Evolutionary conservation across 2,888 invertebrate genomes (phyloP).

Genomic region (Drosophila buzzatii): DNA sequence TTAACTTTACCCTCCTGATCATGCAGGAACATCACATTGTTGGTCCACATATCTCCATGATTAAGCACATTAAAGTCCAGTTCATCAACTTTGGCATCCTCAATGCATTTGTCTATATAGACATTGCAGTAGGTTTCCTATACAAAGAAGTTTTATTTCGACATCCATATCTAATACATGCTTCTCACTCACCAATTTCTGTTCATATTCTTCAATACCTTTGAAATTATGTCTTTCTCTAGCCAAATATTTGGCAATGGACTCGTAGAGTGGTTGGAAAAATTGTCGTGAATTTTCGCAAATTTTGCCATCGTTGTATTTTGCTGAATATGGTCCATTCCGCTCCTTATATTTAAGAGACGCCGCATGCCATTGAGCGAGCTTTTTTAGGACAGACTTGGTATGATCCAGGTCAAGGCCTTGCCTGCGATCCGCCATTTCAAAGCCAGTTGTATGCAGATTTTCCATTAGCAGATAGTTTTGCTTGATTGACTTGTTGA

Average conservation of each 20-base stretch:
- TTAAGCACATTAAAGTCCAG: constrained; percentile 79
- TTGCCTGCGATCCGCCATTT: constrained; percentile 64
- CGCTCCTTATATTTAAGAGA: constrained; percentile 67
- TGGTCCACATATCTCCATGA: constrained; percentile 80
- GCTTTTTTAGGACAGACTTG: constrained; percentile 68
- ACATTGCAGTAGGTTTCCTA: constrained; percentile 3
- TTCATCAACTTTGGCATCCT: constrained; percentile 37
- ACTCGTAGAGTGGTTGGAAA: constrained; percentile 15
- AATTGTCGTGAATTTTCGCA: constrained; percentile 30
- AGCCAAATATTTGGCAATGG: constrained; percentile 23
- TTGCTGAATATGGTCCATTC: constrained; percentile 54
- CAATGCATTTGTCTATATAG: constrained; percentile 3
- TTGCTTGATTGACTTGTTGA: constrained; percentile 27
- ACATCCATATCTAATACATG: not conserved
- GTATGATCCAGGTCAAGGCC: constrained; percentile 77
- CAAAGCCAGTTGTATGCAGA: constrained; percentile 60
- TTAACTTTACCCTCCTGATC: constrained; percentile 52
- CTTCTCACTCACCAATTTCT: constrained; percentile 67
- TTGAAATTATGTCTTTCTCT: constrained; percentile 40
- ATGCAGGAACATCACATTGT: constrained; percentile 81
- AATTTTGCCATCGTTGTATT: constrained; percentile 39
- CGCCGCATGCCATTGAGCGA: constrained; percentile 82
- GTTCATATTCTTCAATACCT: constrained; percentile 48
- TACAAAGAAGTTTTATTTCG: not conserved
- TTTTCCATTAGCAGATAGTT: constrained; percentile 74